Conservation (phyloP, 2,888 invertebrate genomes). For the Podabrus alpinus region DNA sequence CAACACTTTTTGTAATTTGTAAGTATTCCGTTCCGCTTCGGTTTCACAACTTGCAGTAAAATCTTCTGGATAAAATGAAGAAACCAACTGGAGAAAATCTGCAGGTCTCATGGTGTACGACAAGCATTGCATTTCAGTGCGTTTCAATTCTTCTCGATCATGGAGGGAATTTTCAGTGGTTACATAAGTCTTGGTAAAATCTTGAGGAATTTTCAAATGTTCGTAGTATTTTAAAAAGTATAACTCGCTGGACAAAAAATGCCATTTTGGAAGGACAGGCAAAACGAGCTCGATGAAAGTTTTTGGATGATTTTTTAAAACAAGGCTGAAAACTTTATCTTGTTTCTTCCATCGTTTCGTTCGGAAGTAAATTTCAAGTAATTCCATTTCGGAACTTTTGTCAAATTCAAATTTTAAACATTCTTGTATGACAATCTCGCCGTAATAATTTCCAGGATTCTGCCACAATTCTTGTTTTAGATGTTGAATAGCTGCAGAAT, state of each 20-base stretch:
- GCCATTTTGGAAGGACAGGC: neutral
- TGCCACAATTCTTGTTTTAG: neutral
- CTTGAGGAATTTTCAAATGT: neutral
- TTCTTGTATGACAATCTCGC: neutral
- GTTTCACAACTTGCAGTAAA: neutral
- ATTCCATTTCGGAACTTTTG: neutral
- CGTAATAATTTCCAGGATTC: neutral
- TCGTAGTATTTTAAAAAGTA: neutral
- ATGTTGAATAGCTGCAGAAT: neutral
- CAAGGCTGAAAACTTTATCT: neutral
- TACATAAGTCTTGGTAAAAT: neutral
- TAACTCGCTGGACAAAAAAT: neutral
- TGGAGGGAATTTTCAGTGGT: neutral
- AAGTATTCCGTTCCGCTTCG: neutral
- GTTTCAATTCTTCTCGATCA: neutral
- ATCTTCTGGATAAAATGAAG: neutral
- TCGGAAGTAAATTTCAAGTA: neutral
- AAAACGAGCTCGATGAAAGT: neutral
- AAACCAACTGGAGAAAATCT: neutral
- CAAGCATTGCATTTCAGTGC: neutral
- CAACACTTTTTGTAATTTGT: slow-evolving; percentile 4
- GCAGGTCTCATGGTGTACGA: neutral
- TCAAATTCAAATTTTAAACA: neutral
- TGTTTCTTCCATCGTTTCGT: neutral
- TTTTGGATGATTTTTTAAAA: neutral